phyloP scores from a whole-genome alignment of 2,888 invertebrate genomes.

The Nemotelus nigrinus region DNA sequence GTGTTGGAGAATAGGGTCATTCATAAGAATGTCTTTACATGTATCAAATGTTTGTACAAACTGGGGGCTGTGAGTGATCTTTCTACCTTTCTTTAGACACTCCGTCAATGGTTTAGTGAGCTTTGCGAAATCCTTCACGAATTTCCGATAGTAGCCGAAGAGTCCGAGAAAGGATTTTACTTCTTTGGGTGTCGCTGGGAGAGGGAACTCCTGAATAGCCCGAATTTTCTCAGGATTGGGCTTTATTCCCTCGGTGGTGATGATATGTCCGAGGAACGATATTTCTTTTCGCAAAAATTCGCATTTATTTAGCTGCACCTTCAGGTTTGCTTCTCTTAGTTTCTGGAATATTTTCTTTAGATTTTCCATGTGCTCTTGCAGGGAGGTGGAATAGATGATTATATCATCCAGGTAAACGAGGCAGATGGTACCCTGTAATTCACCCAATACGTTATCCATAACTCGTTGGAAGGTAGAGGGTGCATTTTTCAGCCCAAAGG shows the following conservation, averaged over 20 bases:
- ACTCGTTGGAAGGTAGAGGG: constrained; percentile 47
- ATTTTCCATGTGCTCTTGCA: constrained; percentile 5
- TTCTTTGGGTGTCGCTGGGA: neutral
- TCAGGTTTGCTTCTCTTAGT: constrained; percentile 4
- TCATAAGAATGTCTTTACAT: too few species aligned
- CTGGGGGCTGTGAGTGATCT: too few species aligned
- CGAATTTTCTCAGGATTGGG: neutral
- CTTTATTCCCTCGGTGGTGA: neutral
- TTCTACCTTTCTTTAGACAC: too few species aligned
- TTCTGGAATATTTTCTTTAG: constrained; percentile 1
- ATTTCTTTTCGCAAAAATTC: neutral
- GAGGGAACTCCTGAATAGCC: constrained; percentile 30
- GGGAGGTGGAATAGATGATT: too few species aligned
- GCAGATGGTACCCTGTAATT: constrained; percentile 51
- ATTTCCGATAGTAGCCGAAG: too few species aligned
- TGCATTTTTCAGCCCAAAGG: constrained; percentile 47
- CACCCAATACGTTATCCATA: constrained; percentile 45
- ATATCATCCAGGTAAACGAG: constrained; percentile 57
- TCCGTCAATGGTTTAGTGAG: too few species aligned
- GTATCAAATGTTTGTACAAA: too few species aligned
- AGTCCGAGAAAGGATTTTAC: too few species aligned
- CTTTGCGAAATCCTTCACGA: too few species aligned
- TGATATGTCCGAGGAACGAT: neutral
- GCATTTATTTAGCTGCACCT: neutral
- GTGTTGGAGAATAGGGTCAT: too few species aligned